Evolutionary conservation across 2,113 vertebrate genomes (phyloP).

Genomic region (Cygnus buccinator): DNA sequence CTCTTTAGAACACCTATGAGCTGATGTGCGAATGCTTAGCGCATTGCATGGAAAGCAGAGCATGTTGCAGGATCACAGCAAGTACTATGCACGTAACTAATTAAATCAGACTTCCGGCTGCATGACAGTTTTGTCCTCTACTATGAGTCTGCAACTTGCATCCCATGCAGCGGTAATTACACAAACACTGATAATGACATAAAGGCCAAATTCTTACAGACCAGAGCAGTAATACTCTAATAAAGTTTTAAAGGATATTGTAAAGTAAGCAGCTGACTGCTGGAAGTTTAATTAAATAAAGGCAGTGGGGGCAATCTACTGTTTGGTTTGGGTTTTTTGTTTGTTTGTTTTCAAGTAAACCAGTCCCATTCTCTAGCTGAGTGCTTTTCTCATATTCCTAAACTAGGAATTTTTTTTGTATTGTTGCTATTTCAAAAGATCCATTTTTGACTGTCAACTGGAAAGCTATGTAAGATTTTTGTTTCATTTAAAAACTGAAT

Average conservation of each 20-base stretch:
- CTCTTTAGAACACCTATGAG: neutral
- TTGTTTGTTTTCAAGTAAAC: neutral
- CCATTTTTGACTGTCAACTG: constrained; percentile 29
- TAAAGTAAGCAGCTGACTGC: neutral
- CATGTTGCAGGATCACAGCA: neutral
- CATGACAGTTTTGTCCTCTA: neutral
- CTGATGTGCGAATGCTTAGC: neutral
- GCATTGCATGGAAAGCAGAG: neutral
- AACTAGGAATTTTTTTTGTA: neutral
- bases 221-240: neutral
- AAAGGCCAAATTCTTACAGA: neutral
- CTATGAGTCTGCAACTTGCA: neutral
- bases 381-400: constrained; percentile 17
- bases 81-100: neutral
- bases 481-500: constrained; percentile 49
- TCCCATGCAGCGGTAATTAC: neutral
- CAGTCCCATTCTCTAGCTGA: neutral
- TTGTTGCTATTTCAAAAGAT: constrained; percentile 8
- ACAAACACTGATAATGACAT: neutral
- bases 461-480: constrained; percentile 39
- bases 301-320: neutral
- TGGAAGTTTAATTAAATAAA: constrained; percentile 8
- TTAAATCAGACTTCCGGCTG: neutral
- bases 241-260: neutral
- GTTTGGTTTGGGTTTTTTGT: neutral